These are phyloP conservation scores for Psittacula cyanocephala DNA, from an alignment of 2,113 vertebrate genomes.

Conservation along the genomic window DNA sequence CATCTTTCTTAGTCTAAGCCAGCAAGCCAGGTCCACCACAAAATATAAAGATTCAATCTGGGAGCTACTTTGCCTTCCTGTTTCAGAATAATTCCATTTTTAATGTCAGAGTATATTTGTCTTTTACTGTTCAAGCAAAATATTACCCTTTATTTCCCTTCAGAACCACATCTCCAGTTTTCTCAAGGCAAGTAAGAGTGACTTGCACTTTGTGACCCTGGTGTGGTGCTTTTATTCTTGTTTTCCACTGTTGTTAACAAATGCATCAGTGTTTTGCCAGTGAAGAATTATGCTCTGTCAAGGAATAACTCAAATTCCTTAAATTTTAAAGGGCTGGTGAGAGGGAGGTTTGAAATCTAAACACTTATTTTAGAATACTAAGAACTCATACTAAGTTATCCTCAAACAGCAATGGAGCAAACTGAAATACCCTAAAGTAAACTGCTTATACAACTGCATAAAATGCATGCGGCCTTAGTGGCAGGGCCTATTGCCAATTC, in stretches of 20 bases:
- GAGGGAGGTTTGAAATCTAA: neutral
- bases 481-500: neutral
- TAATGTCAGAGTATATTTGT: neutral
- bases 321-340: neutral
- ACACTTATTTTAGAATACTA: neutral
- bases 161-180: neutral
- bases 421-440: neutral
- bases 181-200: neutral
- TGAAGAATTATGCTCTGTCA: neutral
- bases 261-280: neutral
- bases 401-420: neutral
- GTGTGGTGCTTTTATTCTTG: neutral
- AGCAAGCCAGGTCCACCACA: neutral
- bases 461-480: neutral
- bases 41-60: neutral
- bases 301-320: neutral
- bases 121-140: neutral
- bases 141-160: neutral
- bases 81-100: neutral
- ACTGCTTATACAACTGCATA: neutral
- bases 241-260: neutral
- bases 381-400: neutral
- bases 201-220: neutral
- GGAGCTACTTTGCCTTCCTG: neutral
- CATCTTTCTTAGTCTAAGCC: neutral